Percentiles rank a stretch among this genome's conserved stretches.
Conservation (phyloP, 1,140 invertebrate species). For the Calliphora vicina region DNA sequence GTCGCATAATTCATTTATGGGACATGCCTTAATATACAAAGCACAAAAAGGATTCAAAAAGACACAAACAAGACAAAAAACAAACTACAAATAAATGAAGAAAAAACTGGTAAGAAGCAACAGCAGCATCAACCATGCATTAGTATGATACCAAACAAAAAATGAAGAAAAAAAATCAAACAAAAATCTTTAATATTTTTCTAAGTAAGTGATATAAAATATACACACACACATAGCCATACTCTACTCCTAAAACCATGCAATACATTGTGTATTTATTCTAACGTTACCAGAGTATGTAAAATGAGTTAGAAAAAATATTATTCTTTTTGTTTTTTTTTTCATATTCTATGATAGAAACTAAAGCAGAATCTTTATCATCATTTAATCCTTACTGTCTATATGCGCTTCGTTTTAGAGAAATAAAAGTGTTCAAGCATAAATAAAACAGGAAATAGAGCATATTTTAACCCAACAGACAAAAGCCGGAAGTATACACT, state of each 20-base stretch:
- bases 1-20: slow-evolving; percentile 62
- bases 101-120: neutral
- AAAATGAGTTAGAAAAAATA: neutral
- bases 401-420: neutral
- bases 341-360: too few relatives aligned
- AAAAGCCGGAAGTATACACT: neutral
- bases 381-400: neutral
- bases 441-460: slow-evolving; percentile 16
- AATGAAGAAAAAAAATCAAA: too few relatives aligned
- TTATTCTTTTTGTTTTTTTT: too few relatives aligned
- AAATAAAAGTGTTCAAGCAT: slow-evolving; percentile 13
- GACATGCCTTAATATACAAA: slow-evolving; percentile 9
- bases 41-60: neutral
- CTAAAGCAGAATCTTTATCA: neutral
- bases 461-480: slow-evolving; percentile 2
- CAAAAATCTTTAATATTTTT: neutral
- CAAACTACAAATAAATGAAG: neutral
- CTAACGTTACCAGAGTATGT: neutral
- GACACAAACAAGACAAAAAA: neutral
- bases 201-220: neutral
- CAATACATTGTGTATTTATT: too few relatives aligned
- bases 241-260: neutral
- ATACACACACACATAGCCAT: neutral
- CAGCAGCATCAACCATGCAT: neutral
- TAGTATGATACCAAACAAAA: neutral